Conservation (phyloP, 1,140 invertebrate species). For the Zaprionus vittiger region DNA sequence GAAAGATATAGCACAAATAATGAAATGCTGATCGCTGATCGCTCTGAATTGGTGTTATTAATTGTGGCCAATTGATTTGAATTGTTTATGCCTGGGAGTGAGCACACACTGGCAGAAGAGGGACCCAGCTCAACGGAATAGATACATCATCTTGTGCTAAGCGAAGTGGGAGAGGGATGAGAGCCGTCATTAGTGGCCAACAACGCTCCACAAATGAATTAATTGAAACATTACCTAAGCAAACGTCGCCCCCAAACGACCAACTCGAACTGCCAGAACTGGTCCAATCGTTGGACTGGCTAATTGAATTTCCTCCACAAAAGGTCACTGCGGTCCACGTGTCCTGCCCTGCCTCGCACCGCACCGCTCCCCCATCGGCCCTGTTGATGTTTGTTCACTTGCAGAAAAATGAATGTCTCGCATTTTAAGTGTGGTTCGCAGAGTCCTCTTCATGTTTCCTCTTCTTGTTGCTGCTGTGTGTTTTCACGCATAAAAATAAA, state of each 20-base stretch:
- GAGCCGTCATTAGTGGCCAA: conserved; percentile 61
- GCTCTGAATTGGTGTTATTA: conserved; percentile 73
- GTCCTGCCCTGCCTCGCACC: conserved; percentile 36
- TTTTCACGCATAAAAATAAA: conserved; percentile 83
- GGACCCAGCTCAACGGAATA: neutral
- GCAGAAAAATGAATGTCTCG: conserved; percentile 77
- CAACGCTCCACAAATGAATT: conserved; percentile 65
- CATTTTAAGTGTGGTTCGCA: conserved; percentile 73
- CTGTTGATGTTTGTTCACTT: conserved; percentile 17
- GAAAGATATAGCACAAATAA: conserved; percentile 80
- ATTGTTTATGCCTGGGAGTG: conserved; percentile 51
- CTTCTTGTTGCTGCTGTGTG: conserved; percentile 41
- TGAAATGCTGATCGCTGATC: conserved; percentile 71
- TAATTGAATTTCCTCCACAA: conserved; percentile 76
- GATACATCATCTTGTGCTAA: conserved; percentile 35
- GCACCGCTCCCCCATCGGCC: neutral
- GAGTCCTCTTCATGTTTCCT: conserved; percentile 38
- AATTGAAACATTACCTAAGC: conserved; percentile 83
- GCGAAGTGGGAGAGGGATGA: neutral
- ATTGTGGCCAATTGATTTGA: conserved; percentile 75
- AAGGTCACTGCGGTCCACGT: conserved; percentile 51
- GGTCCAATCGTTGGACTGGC: conserved; percentile 49
- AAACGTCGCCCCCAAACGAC: conserved; percentile 53
- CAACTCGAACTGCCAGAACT: conserved; percentile 24
- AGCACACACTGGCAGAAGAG: neutral